Percentiles rank a stretch among this genome's conserved stretches.
Conservation (phyloP, 2,113 vertebrate species). For the Rhinogobius similis region DNA sequence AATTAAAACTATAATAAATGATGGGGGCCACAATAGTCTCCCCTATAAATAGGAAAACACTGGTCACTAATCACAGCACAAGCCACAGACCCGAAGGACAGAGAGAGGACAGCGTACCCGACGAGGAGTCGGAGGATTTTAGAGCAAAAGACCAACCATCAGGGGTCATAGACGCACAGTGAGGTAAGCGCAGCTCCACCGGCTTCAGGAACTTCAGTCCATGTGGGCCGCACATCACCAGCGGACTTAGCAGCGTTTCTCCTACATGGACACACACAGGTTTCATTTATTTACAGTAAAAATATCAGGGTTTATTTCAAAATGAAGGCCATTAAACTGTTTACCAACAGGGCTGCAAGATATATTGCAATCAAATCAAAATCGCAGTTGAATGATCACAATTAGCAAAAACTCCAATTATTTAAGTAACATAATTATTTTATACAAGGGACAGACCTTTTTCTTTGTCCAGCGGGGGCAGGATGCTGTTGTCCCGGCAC, state of each 20-base stretch:
- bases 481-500: constrained; percentile 98
- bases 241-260: constrained; percentile 96
- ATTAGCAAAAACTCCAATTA: no score
- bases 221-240: constrained; percentile 98
- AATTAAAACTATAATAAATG: background rate
- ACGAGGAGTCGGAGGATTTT: constrained; percentile 99
- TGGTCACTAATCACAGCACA: constrained; percentile 70
- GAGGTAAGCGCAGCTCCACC: constrained; percentile 98
- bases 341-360: no score
- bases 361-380: no score
- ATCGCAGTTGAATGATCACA: no score
- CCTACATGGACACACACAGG: constrained; percentile 70
- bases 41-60: background rate
- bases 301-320: background rate
- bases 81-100: constrained; percentile 89
- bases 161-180: constrained; percentile 99
- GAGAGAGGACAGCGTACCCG: constrained; percentile 98
- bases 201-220: constrained; percentile 99
- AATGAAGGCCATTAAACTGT: no score
- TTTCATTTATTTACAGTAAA: background rate
- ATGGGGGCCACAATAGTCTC: background rate
- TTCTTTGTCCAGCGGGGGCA: constrained; percentile 98
- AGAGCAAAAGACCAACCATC: constrained; percentile 99
- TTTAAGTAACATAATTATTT: no score
- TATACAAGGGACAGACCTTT: constrained; percentile 87